Conservation (phyloP, 2,797 vertebrate species). For the Cyprinella venusta region DNA sequence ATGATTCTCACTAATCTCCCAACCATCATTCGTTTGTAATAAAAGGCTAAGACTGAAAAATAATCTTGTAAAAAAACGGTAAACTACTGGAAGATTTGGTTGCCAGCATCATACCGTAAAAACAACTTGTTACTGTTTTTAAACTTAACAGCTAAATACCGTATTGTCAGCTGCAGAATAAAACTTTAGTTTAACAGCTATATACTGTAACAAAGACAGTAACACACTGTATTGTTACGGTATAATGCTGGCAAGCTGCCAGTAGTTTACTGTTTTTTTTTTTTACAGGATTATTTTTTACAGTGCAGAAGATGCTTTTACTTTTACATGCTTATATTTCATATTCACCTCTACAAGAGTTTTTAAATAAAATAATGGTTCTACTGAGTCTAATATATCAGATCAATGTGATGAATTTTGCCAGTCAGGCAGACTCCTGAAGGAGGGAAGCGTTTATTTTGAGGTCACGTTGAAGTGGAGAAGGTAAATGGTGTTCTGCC, state of each 20-base stretch:
- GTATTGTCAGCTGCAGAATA: too few species aligned
- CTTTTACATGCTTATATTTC: constrained; percentile 6
- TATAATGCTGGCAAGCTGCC: too few species aligned
- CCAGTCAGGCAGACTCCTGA: constrained; percentile 24
- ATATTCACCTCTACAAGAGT: constrained; percentile 8
- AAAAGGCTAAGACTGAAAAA: not conserved
- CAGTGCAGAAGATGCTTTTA: not conserved
- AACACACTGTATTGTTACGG: too few species aligned
- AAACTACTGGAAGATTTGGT: too few species aligned
- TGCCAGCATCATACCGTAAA: too few species aligned
- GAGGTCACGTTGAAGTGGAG: constrained; percentile 63
- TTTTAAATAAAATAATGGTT: constrained; percentile 26
- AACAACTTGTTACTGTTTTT: too few species aligned
- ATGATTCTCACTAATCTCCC: not conserved
- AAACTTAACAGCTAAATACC: too few species aligned
- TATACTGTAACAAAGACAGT: too few species aligned
- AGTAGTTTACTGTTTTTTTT: too few species aligned
- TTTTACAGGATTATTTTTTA: too few species aligned
- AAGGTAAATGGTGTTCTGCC: constrained; percentile 69
- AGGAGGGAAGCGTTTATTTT: constrained; percentile 41
- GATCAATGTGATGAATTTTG: constrained; percentile 41
- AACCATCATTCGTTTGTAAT: not conserved
- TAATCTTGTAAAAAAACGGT: too few species aligned
- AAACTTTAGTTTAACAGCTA: too few species aligned
- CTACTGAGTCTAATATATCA: constrained; percentile 22